phyloP scores from a whole-genome alignment of 92 coral and sea anemone genomes.

The Muricea muricata region DNA sequence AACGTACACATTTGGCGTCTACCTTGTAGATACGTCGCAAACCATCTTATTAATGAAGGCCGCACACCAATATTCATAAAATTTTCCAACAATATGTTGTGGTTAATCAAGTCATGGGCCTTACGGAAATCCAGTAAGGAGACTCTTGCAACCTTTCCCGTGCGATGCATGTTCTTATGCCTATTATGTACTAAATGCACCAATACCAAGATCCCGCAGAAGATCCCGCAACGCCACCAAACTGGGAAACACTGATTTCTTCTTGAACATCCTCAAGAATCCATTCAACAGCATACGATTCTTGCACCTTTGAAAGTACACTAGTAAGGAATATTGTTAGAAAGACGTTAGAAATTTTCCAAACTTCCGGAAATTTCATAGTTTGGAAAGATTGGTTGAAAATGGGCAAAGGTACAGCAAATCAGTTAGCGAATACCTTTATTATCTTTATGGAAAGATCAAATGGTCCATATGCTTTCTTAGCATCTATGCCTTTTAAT shows the following conservation, averaged over 20 bases:
- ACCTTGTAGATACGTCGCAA: conserved; percentile 5
- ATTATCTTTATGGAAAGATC: no score
- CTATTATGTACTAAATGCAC: conserved; percentile 5
- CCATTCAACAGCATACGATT: conserved; percentile 5
- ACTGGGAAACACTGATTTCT: neutral
- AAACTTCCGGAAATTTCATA: conserved; percentile 16
- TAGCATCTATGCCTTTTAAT: no score
- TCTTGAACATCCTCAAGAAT: no score
- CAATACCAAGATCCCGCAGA: neutral
- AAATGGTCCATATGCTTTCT: no score
- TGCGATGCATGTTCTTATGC: neutral
- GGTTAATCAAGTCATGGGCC: neutral
- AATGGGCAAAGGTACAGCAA: neutral
- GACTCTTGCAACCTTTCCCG: neutral
- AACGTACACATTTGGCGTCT: conserved; percentile 10
- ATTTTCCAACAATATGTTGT: neutral
- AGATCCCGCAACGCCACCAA: conserved; percentile 4
- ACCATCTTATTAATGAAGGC: conserved; percentile 4
- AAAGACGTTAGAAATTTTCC: neutral
- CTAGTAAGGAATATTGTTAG: neutral
- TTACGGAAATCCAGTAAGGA: no score
- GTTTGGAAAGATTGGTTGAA: neutral
- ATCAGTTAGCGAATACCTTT: neutral
- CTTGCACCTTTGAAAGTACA: conserved; percentile 6
- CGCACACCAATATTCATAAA: conserved; percentile 10